Conservation (phyloP, 1,140 invertebrate genomes). For the Eupeodes corollae region DNA sequence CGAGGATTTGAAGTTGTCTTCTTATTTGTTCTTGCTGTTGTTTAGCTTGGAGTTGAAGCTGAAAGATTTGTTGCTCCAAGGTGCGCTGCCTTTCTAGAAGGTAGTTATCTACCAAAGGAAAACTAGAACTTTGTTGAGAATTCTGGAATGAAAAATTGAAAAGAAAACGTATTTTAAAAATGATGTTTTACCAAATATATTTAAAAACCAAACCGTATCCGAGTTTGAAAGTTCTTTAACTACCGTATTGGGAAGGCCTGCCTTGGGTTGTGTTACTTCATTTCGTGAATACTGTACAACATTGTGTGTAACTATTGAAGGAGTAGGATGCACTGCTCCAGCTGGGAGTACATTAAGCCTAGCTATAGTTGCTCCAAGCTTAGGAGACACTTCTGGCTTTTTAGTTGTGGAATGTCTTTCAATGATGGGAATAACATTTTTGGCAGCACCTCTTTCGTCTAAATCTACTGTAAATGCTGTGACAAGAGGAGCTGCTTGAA, state of each 20-base stretch:
- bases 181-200: background rate
- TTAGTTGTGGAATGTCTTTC: conserved; percentile 20
- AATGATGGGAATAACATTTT: conserved; percentile 60
- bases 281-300: too few relatives aligned
- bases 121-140: conserved; percentile 5
- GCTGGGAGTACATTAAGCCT: conserved; percentile 25
- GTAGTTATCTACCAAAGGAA: conserved; percentile 21
- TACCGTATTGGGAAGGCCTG: conserved; percentile 17
- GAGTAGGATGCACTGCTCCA: background rate
- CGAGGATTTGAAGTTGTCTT: conserved; percentile 48
- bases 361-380: conserved; percentile 26
- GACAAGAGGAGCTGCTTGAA: conserved; percentile 64
- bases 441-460: conserved; percentile 59
- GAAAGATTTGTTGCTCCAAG: conserved; percentile 54
- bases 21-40: conserved; percentile 58
- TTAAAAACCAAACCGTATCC: background rate
- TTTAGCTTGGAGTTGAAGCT: conserved; percentile 49
- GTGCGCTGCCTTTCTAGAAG: conserved; percentile 50
- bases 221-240: conserved; percentile 13
- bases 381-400: background rate
- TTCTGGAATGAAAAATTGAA: background rate
- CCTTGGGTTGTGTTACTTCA: too few relatives aligned
- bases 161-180: background rate
- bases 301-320: too few relatives aligned
- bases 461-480: conserved; percentile 74